Percentiles rank a stretch among this genome's conserved stretches.
phyloP scores from a whole-genome alignment of 2,888 invertebrate species.

The Folsomia manolachei region DNA sequence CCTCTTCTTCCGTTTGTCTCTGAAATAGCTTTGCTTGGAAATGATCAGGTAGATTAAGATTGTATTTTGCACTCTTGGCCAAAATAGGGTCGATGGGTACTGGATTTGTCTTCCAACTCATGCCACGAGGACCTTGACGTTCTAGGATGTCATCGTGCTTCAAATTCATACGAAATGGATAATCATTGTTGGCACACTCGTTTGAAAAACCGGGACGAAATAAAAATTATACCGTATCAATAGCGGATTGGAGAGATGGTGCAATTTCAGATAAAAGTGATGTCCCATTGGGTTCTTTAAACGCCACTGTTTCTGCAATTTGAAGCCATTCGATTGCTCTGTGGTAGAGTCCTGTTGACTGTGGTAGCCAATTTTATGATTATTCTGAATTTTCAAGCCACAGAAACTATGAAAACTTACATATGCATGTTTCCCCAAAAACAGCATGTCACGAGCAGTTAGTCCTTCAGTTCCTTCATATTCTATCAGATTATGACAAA shows the following conservation, averaged over 20 bases:
- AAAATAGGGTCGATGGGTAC: slow-evolving; percentile 49
- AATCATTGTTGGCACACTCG: not conserved
- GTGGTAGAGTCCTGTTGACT: slow-evolving; percentile 52
- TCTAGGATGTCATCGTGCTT: slow-evolving; percentile 52
- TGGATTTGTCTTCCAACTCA: slow-evolving; percentile 51
- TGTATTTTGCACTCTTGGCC: slow-evolving; percentile 48
- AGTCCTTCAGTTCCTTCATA: slow-evolving; percentile 42
- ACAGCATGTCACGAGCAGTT: slow-evolving; percentile 53
- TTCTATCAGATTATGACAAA: not conserved
- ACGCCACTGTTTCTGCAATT: slow-evolving; percentile 51
- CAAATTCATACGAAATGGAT: slow-evolving; percentile 8
- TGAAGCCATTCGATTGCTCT: slow-evolving; percentile 54
- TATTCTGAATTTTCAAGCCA: not conserved
- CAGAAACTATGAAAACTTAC: no score
- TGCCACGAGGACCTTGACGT: slow-evolving; percentile 51
- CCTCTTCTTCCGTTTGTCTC: slow-evolving; percentile 52
- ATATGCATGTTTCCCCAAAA: slow-evolving; percentile 53
- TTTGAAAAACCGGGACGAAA: not conserved
- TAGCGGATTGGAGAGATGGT: slow-evolving; percentile 52
- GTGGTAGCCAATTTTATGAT: not conserved
- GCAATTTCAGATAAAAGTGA: slow-evolving; percentile 52
- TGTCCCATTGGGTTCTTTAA: slow-evolving; percentile 48
- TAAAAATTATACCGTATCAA: slow-evolving; percentile 53
- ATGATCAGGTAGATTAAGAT: slow-evolving; percentile 27
- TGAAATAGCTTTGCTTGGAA: slow-evolving; percentile 48